These are phyloP conservation scores for Hoplias malabaricus DNA, from an alignment of 2,113 vertebrate genomes.

Conservation along the genomic window DNA sequence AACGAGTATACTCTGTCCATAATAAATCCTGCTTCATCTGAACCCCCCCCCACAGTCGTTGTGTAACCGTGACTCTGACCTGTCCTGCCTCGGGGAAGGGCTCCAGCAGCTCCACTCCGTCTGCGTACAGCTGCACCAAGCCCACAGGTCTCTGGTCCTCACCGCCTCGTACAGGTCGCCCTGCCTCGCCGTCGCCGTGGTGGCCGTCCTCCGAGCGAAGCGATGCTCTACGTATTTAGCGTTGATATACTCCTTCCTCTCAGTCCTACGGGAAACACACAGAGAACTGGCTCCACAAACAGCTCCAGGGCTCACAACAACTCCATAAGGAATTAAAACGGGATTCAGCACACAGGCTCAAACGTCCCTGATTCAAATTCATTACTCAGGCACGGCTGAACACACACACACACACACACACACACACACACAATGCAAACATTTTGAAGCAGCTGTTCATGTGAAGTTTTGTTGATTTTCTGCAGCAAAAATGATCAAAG, in stretches of 20 bases:
- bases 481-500: no score
- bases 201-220: conserved; percentile 80
- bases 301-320: not conserved
- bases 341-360: no score
- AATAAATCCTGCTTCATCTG: no score
- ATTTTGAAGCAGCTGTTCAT: no score
- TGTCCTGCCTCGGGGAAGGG: conserved; percentile 82
- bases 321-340: not conserved
- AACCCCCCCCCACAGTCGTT: no score
- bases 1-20: no score
- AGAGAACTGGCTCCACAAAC: not conserved
- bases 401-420: no score
- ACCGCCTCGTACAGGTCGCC: conserved; percentile 83
- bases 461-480: no score
- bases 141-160: conserved; percentile 85
- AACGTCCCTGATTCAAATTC: no score
- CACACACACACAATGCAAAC: no score
- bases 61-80: conserved; percentile 65
- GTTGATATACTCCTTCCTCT: conserved; percentile 87
- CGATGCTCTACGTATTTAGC: conserved; percentile 88
- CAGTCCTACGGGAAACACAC: conserved; percentile 70
- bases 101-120: conserved; percentile 87
- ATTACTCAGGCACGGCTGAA: no score
- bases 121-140: conserved; percentile 88
- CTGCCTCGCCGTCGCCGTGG: conserved; percentile 80